phyloP scores from a whole-genome alignment of 2,797 vertebrate genomes.

The Phyllotis vaccarum region DNA sequence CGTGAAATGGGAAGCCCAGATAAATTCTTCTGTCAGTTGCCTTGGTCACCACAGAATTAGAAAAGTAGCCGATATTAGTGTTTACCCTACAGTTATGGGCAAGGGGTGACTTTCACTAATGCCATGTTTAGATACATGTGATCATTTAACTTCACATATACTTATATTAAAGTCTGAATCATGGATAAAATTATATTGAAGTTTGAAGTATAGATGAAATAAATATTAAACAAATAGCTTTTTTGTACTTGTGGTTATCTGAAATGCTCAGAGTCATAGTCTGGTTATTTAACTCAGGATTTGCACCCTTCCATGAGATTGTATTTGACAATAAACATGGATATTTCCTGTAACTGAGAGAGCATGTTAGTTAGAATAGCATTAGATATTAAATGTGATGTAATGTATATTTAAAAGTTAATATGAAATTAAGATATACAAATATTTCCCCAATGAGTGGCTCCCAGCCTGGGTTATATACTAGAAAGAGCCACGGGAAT shows the following conservation, averaged over 20 bases:
- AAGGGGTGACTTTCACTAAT: neutral
- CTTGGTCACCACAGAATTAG: neutral
- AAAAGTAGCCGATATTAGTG: neutral
- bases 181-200: neutral
- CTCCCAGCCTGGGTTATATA: neutral
- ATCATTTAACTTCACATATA: conserved; percentile 4
- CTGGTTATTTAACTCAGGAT: neutral
- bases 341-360: conserved; percentile 3
- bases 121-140: neutral
- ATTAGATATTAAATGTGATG: conserved; percentile 8
- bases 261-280: neutral
- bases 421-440: conserved; percentile 22
- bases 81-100: neutral
- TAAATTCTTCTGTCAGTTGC: neutral
- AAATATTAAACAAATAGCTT: conserved; percentile 7
- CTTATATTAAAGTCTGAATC: neutral
- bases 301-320: conserved; percentile 13
- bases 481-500: neutral
- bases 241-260: conserved; percentile 36
- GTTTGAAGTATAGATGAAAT: conserved; percentile 30
- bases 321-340: neutral
- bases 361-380: neutral
- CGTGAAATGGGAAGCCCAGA: neutral
- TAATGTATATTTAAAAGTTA: neutral
- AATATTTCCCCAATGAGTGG: neutral